Evolutionary conservation across 2,113 vertebrate species (phyloP).

Genomic region (Puffinus mauretanicus): DNA sequence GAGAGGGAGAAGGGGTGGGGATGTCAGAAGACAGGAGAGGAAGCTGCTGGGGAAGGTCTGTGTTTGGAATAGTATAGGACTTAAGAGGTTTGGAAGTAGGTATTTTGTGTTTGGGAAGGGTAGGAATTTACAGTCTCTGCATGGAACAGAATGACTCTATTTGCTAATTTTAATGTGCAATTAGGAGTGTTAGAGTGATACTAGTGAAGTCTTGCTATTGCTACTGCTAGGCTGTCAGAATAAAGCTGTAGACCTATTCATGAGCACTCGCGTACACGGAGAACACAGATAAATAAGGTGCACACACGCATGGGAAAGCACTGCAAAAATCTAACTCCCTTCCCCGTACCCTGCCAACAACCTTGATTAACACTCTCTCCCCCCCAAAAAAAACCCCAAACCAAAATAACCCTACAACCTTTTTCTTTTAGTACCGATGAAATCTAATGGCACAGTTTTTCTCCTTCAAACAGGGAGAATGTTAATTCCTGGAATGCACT

Average conservation of each 20-base stretch:
- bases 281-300: background rate
- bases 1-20: background rate
- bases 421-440: background rate
- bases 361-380: background rate
- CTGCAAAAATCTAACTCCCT: background rate
- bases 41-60: background rate
- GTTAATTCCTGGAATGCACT: conserved; percentile 33
- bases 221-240: background rate
- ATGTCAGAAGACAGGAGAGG: background rate
- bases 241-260: background rate
- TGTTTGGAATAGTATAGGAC: background rate
- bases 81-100: background rate
- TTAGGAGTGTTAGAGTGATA: background rate
- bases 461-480: background rate
- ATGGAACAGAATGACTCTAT: background rate
- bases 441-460: background rate
- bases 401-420: background rate
- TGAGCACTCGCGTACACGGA: rapidly evolving
- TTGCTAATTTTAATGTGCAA: background rate
- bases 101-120: background rate
- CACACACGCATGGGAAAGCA: background rate
- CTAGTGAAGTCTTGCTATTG: background rate
- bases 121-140: background rate
- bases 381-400: background rate
- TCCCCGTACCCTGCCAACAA: background rate